These are phyloP conservation scores for Salmo trutta DNA, from an alignment of 2,797 vertebrate genomes.

Conservation along the genomic window DNA sequence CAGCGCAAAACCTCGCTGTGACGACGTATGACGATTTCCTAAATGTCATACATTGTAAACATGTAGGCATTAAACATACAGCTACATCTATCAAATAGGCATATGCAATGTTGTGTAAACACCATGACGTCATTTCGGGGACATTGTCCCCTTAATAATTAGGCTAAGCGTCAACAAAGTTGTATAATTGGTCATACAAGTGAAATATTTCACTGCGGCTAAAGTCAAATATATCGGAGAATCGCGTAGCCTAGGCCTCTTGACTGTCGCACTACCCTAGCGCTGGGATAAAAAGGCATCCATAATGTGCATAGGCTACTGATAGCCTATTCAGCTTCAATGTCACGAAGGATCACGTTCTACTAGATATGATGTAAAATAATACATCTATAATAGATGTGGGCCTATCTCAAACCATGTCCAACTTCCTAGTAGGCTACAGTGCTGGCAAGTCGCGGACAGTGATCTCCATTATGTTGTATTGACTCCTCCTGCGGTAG, in stretches of 20 bases:
- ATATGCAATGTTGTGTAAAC: neutral
- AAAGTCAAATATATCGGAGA: neutral
- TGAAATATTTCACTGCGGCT: too few species aligned
- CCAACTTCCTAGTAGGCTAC: neutral
- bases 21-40: too few species aligned
- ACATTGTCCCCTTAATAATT: neutral
- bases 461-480: slow-evolving; percentile 4
- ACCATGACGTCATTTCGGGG: neutral
- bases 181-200: too few species aligned
- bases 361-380: neutral
- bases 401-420: neutral
- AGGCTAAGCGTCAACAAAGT: neutral
- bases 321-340: too few species aligned
- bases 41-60: too few species aligned
- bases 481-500: slow-evolving; percentile 43
- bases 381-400: neutral
- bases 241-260: neutral
- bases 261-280: neutral
- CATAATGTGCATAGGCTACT: too few species aligned
- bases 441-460: neutral
- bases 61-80: too few species aligned
- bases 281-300: neutral
- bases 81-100: too few species aligned
- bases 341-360: neutral
- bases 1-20: too few species aligned